Evolutionary conservation across 2,888 invertebrate species (phyloP).

Genomic region (Dasypolia templi): DNA sequence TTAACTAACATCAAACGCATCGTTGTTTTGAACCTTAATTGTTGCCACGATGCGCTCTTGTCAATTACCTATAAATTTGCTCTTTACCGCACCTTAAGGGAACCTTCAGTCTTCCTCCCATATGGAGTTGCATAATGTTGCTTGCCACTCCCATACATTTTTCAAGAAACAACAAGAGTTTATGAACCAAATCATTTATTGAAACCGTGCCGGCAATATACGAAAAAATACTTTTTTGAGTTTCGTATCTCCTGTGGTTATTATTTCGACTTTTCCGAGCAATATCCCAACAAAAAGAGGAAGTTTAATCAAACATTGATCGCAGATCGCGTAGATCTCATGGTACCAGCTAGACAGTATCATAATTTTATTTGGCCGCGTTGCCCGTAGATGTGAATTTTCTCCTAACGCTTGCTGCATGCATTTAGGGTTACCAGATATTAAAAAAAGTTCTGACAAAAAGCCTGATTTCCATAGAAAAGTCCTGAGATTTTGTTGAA

Average conservation of each 20-base stretch:
- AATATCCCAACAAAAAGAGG: not conserved
- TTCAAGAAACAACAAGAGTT: not conserved
- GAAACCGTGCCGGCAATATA: not conserved
- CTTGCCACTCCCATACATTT: too few species aligned
- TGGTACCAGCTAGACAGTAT: slow-evolving; percentile 70
- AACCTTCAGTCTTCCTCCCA: too few species aligned
- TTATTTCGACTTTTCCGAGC: not conserved
- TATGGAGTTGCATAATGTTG: not conserved
- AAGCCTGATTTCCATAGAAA: too few species aligned
- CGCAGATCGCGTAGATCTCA: slow-evolving; percentile 43
- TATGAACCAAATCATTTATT: not conserved
- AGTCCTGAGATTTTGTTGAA: too few species aligned
- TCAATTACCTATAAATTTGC: too few species aligned
- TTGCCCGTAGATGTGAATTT: slow-evolving; percentile 61
- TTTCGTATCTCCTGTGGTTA: not conserved
- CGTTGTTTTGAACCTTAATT: too few species aligned
- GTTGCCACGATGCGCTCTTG: too few species aligned
- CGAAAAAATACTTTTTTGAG: not conserved
- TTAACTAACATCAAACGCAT: too few species aligned
- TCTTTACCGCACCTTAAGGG: too few species aligned
- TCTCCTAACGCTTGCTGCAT: slow-evolving; percentile 56
- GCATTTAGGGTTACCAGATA: too few species aligned
- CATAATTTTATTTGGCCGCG: slow-evolving; percentile 73
- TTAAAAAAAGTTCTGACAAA: too few species aligned
- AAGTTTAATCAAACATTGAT: not conserved